Evolutionary conservation across 1,140 invertebrate genomes (phyloP).

Genomic region (Drosophila melanogaster): Release_6_plus_ISO1_MT NT_037436.4:17619001-17619500

Average conservation of each 20-base stretch:
- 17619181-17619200: slow-evolving; percentile 24
- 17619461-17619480: slow-evolving; percentile 25
- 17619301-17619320: slow-evolving; percentile 70
- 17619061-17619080: slow-evolving; percentile 14
- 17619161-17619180: slow-evolving; percentile 47
- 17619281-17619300: slow-evolving; percentile 77
- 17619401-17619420: slow-evolving; percentile 69
- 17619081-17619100: slow-evolving; percentile 23
- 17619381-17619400: slow-evolving; percentile 1
- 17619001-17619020: slow-evolving; percentile 23
- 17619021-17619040: slow-evolving; percentile 36
- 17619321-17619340: slow-evolving; percentile 76
- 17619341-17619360: slow-evolving; percentile 49
- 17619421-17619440: slow-evolving; percentile 81
- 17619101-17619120: slow-evolving; percentile 25
- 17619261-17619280: slow-evolving; percentile 64
- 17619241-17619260: slow-evolving; percentile 15
- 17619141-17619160: slow-evolving; percentile 65
- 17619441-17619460: slow-evolving; percentile 63
- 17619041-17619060: slow-evolving; percentile 57
- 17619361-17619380: slow-evolving; percentile 25
- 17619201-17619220: slow-evolving; percentile 34
- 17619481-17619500: slow-evolving; percentile 13
- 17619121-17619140: slow-evolving; percentile 53
- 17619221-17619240: slow-evolving; percentile 55